Evolutionary conservation across 2,113 vertebrate genomes (phyloP).

Genomic region (Gobiocypris rarus): DNA sequence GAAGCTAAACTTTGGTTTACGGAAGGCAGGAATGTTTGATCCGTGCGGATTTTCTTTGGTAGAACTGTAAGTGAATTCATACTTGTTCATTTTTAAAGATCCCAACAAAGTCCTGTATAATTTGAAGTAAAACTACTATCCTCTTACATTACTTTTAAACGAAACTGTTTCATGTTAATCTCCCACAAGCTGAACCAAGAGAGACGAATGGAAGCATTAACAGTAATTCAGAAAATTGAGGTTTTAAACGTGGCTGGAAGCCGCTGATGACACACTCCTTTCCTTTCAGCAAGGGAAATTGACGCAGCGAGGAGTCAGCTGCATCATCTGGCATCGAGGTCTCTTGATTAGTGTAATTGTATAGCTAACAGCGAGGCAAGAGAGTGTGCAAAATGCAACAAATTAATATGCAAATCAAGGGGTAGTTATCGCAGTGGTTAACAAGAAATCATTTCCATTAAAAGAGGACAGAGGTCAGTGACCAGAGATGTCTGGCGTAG

Average conservation of each 20-base stretch:
- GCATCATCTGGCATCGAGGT: slow-evolving; percentile 14
- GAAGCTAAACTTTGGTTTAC: slow-evolving; percentile 77
- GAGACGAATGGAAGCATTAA: slow-evolving; percentile 16
- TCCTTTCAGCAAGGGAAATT: slow-evolving; percentile 13
- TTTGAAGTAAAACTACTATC: not conserved
- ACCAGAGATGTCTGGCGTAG: not conserved
- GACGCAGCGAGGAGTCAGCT: slow-evolving; percentile 17
- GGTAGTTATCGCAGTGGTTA: slow-evolving; percentile 24
- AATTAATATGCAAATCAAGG: slow-evolving; percentile 30
- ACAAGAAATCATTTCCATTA: slow-evolving; percentile 14
- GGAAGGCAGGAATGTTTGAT: slow-evolving; percentile 9
- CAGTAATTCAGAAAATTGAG: not conserved
- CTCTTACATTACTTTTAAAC: not conserved
- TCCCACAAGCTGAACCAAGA: not conserved
- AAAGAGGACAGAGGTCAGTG: not conserved
- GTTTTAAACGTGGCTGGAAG: not conserved
- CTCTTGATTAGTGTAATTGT: slow-evolving; percentile 12
- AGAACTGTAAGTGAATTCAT: not conserved
- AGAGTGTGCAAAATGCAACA: slow-evolving; percentile 51
- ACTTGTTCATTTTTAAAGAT: slow-evolving; percentile 10
- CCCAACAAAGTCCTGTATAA: not conserved
- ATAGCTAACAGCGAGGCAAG: slow-evolving; percentile 14
- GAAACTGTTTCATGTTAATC: not conserved
- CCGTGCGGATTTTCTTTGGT: slow-evolving; percentile 19
- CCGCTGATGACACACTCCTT: not conserved